Evolutionary conservation across 1,140 invertebrate genomes (phyloP).

Genomic region (Caenorhabditis inopinata): DNA sequence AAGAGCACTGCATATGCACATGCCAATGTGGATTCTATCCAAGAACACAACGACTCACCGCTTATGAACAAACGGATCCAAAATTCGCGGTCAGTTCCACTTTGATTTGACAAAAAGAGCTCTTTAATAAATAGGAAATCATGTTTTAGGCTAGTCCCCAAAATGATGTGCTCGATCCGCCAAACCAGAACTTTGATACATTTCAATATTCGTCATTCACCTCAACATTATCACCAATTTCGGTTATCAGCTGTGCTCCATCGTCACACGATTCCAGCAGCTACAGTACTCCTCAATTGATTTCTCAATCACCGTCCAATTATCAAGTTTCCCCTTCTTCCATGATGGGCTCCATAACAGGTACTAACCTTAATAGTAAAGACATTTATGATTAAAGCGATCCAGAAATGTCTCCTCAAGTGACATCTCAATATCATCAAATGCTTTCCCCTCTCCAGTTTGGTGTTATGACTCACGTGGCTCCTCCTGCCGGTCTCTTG

Average conservation of each 20-base stretch:
- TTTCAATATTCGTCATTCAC: background rate
- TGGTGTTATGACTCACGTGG: background rate
- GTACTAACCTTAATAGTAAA: background rate
- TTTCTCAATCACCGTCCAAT: background rate
- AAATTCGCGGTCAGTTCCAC: background rate
- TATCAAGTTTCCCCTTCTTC: background rate
- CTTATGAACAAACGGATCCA: background rate
- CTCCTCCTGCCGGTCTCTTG: background rate
- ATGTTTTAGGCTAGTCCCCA: background rate
- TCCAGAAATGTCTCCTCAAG: background rate
- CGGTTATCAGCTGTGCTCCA: slow-evolving; percentile 11
- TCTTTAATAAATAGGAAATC: too few species aligned
- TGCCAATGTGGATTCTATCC: slow-evolving; percentile 24
- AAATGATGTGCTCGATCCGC: background rate
- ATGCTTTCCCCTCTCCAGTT: slow-evolving; percentile 1
- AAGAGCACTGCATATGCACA: slow-evolving; percentile 4
- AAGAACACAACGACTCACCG: background rate
- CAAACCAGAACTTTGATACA: background rate
- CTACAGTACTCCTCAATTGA: background rate
- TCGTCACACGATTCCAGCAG: background rate
- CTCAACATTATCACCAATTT: background rate
- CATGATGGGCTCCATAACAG: background rate
- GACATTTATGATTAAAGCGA: background rate
- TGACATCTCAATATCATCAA: background rate
- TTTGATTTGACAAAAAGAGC: too few species aligned